Percentiles rank a stretch among this genome's conserved stretches.
Conservation (phyloP, 2,888 invertebrate species). For the Dorcus parallelipipedus region DNA sequence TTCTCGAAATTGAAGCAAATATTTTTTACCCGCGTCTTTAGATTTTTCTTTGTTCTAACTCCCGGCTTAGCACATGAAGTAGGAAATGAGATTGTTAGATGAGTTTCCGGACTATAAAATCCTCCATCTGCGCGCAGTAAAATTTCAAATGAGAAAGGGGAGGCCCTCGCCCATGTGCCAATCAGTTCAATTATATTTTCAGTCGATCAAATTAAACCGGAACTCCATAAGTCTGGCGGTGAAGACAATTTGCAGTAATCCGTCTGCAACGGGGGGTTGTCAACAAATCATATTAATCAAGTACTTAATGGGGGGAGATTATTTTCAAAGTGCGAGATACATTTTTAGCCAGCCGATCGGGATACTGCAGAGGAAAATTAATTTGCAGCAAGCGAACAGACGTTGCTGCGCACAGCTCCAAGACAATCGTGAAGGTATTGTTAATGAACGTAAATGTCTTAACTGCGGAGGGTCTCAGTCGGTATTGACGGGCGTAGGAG, state of each 20-base stretch:
- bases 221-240: constrained; percentile 16
- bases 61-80: too few relatives aligned
- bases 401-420: constrained; percentile 22
- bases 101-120: constrained; percentile 12
- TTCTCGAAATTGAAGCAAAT: too few relatives aligned
- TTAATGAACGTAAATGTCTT: constrained; percentile 39
- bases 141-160: constrained; percentile 18
- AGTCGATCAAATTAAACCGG: constrained; percentile 32
- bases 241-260: constrained; percentile 8
- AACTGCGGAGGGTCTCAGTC: constrained; percentile 36
- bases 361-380: background rate
- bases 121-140: constrained; percentile 14
- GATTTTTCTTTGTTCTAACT: too few relatives aligned
- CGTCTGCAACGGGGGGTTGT: background rate
- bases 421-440: constrained; percentile 37
- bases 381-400: background rate
- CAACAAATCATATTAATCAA: too few relatives aligned
- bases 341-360: too few relatives aligned
- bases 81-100: background rate
- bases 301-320: too few relatives aligned
- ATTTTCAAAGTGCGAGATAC: too few relatives aligned
- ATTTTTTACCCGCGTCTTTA: too few relatives aligned
- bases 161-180: constrained; percentile 32
- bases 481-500: constrained; percentile 35
- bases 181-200: constrained; percentile 36